A percentile compares a stretch with the other conserved stretches of the same genome.
Conservation (phyloP, 2,797 vertebrate species). For the Anguilla pacifica region DNA sequence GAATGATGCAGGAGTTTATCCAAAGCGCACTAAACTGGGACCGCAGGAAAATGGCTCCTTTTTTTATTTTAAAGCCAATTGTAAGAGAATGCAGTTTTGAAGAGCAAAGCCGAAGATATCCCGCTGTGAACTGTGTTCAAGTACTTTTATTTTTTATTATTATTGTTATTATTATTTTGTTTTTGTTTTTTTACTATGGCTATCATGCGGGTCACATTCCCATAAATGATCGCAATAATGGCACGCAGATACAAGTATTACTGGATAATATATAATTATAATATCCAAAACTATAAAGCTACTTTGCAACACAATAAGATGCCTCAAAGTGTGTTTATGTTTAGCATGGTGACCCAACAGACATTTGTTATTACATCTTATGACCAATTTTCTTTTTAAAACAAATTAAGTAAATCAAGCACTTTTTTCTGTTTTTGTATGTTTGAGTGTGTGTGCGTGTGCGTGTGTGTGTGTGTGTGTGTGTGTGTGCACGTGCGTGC, state of each 20-base stretch:
- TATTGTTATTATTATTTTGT: background rate
- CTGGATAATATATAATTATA: background rate
- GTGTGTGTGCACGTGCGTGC: background rate
- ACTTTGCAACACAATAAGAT: background rate
- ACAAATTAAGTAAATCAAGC: background rate
- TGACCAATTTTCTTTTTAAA: background rate
- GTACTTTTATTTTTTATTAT: constrained; percentile 4
- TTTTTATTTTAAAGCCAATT: constrained; percentile 4
- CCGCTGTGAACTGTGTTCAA: background rate
- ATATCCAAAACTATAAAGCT: constrained; percentile 1
- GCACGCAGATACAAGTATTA: background rate
- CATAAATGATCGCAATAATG: background rate
- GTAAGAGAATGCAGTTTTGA: background rate
- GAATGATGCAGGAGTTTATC: constrained; percentile 49
- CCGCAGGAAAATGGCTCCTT: constrained; percentile 43
- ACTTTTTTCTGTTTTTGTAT: background rate
- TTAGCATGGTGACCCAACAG: background rate
- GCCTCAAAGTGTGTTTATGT: background rate
- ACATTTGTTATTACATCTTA: background rate
- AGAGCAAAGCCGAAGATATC: background rate
- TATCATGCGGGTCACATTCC: background rate
- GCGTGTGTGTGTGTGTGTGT: background rate
- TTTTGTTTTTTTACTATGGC: background rate
- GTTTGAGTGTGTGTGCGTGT: background rate
- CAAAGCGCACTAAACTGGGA: constrained; percentile 41